phyloP scores from a whole-genome alignment of 2,888 invertebrate species.

The Tridacna crocea region DNA sequence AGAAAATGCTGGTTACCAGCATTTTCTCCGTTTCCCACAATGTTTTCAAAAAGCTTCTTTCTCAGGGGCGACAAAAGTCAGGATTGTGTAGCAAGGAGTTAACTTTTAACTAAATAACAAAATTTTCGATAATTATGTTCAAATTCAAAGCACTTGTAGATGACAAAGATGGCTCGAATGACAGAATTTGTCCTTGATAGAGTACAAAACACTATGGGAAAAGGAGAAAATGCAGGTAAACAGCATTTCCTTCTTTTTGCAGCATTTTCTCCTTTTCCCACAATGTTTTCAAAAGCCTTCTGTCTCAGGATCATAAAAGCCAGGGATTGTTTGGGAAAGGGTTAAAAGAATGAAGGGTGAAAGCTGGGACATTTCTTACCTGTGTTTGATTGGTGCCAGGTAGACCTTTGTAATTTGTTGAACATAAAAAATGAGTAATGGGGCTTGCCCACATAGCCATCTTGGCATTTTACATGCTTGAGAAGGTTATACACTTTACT shows the following conservation, averaged over 20 bases:
- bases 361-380: conserved; percentile 25
- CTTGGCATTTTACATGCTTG: conserved; percentile 35
- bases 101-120: too few species aligned
- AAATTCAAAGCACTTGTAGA: too few species aligned
- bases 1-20: too few species aligned
- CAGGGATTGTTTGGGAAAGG: background rate
- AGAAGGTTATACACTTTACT: conserved; percentile 7
- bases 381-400: conserved; percentile 28
- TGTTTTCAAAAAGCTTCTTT: too few species aligned
- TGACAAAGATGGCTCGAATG: too few species aligned
- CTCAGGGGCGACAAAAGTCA: too few species aligned
- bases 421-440: conserved; percentile 28
- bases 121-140: too few species aligned
- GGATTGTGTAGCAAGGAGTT: too few species aligned
- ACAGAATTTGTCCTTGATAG: too few species aligned
- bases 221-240: too few species aligned
- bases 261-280: background rate
- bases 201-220: too few species aligned
- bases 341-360: conserved; percentile 5
- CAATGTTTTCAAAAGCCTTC: background rate
- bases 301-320: background rate
- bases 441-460: conserved; percentile 16
- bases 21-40: too few species aligned
- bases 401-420: conserved; percentile 28
- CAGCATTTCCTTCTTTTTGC: background rate